These are phyloP conservation scores for Diabrotica undecimpunctata DNA, from an alignment of 1,140 invertebrate species.

Conservation along the genomic window DNA sequence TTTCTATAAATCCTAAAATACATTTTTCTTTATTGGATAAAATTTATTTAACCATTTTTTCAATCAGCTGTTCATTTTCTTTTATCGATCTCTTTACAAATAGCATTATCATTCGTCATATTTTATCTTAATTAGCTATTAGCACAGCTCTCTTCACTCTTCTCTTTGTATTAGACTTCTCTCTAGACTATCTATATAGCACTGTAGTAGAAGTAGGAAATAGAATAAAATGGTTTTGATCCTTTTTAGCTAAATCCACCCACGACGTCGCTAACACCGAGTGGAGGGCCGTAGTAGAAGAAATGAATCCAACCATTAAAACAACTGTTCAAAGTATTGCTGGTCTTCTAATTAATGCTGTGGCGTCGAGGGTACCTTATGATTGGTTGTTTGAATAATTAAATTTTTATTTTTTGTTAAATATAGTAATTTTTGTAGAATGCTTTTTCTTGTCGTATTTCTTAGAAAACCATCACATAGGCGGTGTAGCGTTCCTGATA, in stretches of 20 bases:
- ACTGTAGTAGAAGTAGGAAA: conserved; percentile 5
- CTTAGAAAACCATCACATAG: no score
- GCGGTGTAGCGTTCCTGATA: no score
- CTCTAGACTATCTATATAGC: conserved; percentile 39
- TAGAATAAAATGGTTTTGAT: conserved; percentile 38
- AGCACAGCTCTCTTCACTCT: no score
- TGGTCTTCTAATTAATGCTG: background rate
- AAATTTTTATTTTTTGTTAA: background rate
- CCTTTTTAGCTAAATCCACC: background rate
- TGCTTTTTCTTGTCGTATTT: no score
- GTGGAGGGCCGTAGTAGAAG: background rate
- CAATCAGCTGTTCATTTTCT: conserved; percentile 30
- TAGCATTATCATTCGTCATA: no score
- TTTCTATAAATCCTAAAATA: no score
- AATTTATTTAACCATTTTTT: conserved; percentile 43
- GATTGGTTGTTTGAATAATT: background rate
- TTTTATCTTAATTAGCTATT: no score
- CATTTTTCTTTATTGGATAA: no score
- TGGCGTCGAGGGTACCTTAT: background rate
- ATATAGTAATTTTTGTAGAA: no score
- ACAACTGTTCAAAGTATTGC: background rate
- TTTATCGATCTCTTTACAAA: no score
- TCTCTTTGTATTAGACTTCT: conserved; percentile 12
- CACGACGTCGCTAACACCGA: background rate
- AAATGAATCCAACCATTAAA: background rate